Evolutionary conservation across 2,797 vertebrate species (phyloP), one percentile per base, ranked within the genome.

Genomic region (Parotocinclus haroldoi): DNA sequence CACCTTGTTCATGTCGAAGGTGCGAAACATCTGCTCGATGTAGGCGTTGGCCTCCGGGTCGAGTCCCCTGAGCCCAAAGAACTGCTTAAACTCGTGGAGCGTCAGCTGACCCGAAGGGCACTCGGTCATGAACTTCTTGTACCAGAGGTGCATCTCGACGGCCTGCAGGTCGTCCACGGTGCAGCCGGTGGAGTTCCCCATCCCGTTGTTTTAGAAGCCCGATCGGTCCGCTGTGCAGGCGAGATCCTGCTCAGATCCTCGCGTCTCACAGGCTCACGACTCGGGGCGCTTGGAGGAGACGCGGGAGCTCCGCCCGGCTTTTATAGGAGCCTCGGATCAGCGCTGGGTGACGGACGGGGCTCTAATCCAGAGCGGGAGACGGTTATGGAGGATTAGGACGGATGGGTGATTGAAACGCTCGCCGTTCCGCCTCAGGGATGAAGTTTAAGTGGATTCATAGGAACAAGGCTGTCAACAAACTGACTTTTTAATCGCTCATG

Each of bases 1-100:
- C 19, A 96, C 94, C 93, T 95, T 96, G 83, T 96, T 96, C 93
- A 96, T 96, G 77, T 96, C 95, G 13, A 96, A 96, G 0, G 94
- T 95, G 59, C 92, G 90, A 76, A 95, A 96, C 95, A 96, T 96
- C 88, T 95, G 93, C 80, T 96, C 92, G 3, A 95, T 94, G 84
- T 96, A 96, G 51, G 89, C 89, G n/a, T 86, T 94, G 75, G 94
- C 95, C 63, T 93, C 93, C 0, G 84, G 73, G 75, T 94, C 93
- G 78, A 96, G 72, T 12, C 93, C 92, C 19, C 88, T 82, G 61
- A 96, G 86, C 27, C 94, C 94, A 37, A 96, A 95, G 82, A 96
- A 96, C 82, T 94, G 94, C 80, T 96, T 96, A 80, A 96, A 96
- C 82, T 96, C 95, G 1, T 96, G 89, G 74, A 95, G 91, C 0